phyloP scores from a whole-genome alignment of 2,113 vertebrate genomes.

The Polypterus senegalus region DNA sequence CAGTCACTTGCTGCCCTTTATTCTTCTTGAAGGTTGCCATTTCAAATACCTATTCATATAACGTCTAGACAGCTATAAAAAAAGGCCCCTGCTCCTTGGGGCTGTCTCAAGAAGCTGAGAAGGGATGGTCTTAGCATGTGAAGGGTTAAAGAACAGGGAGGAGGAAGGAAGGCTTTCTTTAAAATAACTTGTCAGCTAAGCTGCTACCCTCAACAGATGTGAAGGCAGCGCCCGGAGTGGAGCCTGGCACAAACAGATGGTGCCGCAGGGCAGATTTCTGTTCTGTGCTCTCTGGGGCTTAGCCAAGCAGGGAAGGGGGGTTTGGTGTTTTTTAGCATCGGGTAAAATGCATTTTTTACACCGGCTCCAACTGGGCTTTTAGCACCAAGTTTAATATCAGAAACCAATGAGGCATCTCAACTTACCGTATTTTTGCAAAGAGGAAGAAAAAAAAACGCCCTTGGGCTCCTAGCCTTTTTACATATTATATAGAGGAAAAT shows the following conservation, averaged over 20 bases:
- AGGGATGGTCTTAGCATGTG: no score
- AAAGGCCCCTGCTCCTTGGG: no score
- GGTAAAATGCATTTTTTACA: slow-evolving; percentile 77
- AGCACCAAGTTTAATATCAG: slow-evolving; percentile 57
- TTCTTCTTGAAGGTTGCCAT: no score
- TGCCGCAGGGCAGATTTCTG: slow-evolving; percentile 49
- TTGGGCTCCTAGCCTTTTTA: slow-evolving; percentile 26
- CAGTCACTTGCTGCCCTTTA: no score
- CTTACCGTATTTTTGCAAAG: slow-evolving; percentile 21
- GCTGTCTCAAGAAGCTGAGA: no score
- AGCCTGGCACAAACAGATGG: slow-evolving; percentile 66
- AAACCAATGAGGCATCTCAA: slow-evolving; percentile 56
- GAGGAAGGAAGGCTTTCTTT: slow-evolving; percentile 31
- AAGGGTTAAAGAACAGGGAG: neutral
- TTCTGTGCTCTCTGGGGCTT: slow-evolving; percentile 35
- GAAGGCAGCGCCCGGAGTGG: slow-evolving; percentile 42
- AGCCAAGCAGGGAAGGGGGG: slow-evolving; percentile 24
- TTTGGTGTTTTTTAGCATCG: slow-evolving; percentile 55
- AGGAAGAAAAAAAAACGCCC: slow-evolving; percentile 23
- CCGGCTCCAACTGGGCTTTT: slow-evolving; percentile 53
- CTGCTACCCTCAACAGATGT: slow-evolving; percentile 55
- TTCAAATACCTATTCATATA: no score
- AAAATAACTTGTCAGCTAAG: slow-evolving; percentile 53
- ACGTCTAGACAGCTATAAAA: no score
- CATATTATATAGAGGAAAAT: slow-evolving; percentile 11